Conservation (phyloP, 2,888 invertebrate genomes). For the Cephus rjabovi region DNA sequence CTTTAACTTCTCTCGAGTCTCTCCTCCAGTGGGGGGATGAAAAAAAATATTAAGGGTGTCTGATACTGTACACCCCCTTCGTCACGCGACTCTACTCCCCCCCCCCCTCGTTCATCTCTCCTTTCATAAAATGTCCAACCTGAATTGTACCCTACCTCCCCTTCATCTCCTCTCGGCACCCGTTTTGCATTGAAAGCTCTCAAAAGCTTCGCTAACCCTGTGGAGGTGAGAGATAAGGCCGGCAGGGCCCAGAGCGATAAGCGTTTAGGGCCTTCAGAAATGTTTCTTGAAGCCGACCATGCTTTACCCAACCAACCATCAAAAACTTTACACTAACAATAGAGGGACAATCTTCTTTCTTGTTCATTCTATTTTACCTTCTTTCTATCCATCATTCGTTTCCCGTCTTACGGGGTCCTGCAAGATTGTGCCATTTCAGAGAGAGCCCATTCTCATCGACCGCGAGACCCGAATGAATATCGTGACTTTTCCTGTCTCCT, state of each 20-base stretch:
- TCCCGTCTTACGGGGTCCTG: too few relatives aligned
- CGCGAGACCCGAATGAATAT: slow-evolving; percentile 8
- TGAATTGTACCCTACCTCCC: background rate
- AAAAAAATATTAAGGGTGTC: background rate
- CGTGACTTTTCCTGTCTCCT: too few relatives aligned
- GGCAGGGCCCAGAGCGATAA: too few relatives aligned
- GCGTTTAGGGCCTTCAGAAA: too few relatives aligned
- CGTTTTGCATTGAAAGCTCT: slow-evolving; percentile 1
- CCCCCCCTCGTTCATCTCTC: background rate
- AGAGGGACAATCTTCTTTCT: too few relatives aligned
- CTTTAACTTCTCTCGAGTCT: background rate
- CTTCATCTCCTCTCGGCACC: background rate
- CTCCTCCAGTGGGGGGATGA: background rate
- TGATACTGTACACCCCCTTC: too few relatives aligned
- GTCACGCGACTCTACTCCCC: background rate
- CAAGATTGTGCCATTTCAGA: background rate
- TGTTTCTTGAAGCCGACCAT: too few relatives aligned
- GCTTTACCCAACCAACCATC: too few relatives aligned
- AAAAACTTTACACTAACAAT: too few relatives aligned
- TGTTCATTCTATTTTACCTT: too few relatives aligned
- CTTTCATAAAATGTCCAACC: background rate
- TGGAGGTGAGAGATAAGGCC: background rate
- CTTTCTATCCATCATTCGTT: too few relatives aligned
- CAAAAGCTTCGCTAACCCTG: background rate
- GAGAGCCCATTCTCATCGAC: slow-evolving; percentile 13